Percentiles rank a stretch among this genome's conserved stretches.
Evolutionary conservation across 30 jellyfish, hydroid and myxozoan species (phyloP).

Genomic region (Cassiopea xamachana): DNA sequence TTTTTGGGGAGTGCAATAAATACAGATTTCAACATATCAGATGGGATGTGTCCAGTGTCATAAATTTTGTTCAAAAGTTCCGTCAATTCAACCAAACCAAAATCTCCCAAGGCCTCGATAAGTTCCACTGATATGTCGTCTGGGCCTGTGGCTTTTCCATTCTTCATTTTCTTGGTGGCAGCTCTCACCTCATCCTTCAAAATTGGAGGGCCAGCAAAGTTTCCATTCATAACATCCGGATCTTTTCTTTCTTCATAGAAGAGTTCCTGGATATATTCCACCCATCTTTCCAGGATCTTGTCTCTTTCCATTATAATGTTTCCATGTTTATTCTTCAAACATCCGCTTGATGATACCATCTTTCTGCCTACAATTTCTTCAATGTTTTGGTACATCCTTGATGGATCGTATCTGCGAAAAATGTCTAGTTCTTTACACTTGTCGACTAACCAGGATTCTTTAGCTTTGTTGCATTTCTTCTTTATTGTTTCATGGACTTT

Average conservation of each 20-base stretch:
- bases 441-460: constrained; percentile 1
- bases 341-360: neutral
- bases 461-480: neutral
- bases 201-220: neutral
- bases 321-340: neutral
- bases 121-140: constrained; percentile 8
- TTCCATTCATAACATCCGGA: neutral
- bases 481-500: neutral
- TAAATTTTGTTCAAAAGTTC: constrained; percentile 12
- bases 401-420: neutral
- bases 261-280: neutral
- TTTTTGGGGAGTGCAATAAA: constrained; percentile 40
- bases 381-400: neutral
- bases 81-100: neutral
- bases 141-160: constrained; percentile 21
- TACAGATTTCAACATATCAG: constrained; percentile 3
- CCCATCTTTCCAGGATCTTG: neutral
- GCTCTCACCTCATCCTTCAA: constrained; percentile 2
- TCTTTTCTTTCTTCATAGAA: neutral
- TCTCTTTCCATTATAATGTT: neutral
- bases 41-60: constrained; percentile 32
- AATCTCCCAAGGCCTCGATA: constrained; percentile 4
- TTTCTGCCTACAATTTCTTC: neutral
- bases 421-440: constrained; percentile 16
- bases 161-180: neutral